Evolutionary conservation across 2,888 invertebrate species (phyloP).

Genomic region (Diarsia rubi): DNA sequence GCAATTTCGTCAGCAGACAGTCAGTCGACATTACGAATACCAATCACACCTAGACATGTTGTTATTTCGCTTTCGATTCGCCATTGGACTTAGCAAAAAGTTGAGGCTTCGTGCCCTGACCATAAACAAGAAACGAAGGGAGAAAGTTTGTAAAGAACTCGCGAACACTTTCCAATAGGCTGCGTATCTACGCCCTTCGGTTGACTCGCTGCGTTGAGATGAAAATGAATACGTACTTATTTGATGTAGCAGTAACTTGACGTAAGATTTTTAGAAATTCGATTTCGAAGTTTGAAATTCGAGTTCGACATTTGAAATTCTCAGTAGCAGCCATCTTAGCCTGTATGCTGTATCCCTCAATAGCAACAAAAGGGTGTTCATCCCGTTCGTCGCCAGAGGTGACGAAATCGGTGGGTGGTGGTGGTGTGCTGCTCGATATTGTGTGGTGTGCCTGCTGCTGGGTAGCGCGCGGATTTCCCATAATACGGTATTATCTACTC

Average conservation of each 20-base stretch:
- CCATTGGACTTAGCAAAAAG: conserved; percentile 69
- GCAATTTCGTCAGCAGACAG: conserved; percentile 48
- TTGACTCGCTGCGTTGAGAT: neutral
- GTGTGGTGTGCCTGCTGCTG: no score
- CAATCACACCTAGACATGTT: conserved; percentile 59
- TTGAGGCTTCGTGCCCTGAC: conserved; percentile 66
- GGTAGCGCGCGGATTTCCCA: no score
- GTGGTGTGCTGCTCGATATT: no score
- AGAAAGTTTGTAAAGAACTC: conserved; percentile 70
- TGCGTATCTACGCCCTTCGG: conserved; percentile 49
- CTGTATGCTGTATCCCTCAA: no score
- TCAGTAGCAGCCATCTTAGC: neutral
- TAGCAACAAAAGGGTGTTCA: no score
- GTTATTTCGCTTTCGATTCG: conserved; percentile 72
- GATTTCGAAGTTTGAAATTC: no score
- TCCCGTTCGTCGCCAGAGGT: no score
- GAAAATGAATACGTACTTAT: neutral
- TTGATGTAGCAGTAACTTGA: neutral
- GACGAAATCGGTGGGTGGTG: no score
- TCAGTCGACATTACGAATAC: conserved; percentile 50
- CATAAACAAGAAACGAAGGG: conserved; percentile 69
- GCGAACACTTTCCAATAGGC: conserved; percentile 64
- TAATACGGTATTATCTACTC: no score
- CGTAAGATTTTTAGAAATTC: neutral
- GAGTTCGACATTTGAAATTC: neutral